Evolutionary conservation across 2,797 vertebrate genomes (phyloP).

Genomic region (Pipistrellus kuhlii): DNA sequence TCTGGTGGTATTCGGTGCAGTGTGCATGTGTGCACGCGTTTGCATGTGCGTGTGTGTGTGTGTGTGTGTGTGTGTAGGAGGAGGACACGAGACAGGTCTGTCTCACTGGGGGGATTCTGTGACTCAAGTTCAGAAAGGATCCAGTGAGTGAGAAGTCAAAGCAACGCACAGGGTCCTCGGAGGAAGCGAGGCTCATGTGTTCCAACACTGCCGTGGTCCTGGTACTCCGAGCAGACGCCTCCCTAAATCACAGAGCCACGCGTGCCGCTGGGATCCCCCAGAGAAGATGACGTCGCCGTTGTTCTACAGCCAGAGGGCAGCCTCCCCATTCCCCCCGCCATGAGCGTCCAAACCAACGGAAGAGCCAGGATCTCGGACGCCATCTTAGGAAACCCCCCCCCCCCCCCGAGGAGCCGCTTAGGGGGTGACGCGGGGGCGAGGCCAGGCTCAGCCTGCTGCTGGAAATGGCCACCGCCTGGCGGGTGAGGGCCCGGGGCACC

Average conservation of each 20-base stretch:
- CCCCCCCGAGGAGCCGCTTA: neutral
- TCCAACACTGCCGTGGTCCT: fast-evolving
- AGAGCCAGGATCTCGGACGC: neutral
- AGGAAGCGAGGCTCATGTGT: no score
- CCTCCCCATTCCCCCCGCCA: neutral
- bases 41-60: no score
- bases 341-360: neutral
- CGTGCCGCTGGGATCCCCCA: neutral
- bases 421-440: fast-evolving
- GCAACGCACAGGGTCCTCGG: neutral
- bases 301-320: neutral
- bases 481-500: neutral
- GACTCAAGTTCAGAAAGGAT: neutral
- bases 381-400: neutral
- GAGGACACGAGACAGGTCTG: fast-evolving
- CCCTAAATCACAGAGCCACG: neutral
- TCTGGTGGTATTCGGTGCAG: neutral
- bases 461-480: neutral
- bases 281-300: neutral
- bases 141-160: neutral
- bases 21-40: fast-evolving
- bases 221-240: neutral
- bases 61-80: no score
- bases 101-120: neutral
- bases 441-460: neutral